These are phyloP conservation scores for Macrotis lagotis DNA, from an alignment of 2,113 vertebrate species.

Conservation along the genomic window DNA sequence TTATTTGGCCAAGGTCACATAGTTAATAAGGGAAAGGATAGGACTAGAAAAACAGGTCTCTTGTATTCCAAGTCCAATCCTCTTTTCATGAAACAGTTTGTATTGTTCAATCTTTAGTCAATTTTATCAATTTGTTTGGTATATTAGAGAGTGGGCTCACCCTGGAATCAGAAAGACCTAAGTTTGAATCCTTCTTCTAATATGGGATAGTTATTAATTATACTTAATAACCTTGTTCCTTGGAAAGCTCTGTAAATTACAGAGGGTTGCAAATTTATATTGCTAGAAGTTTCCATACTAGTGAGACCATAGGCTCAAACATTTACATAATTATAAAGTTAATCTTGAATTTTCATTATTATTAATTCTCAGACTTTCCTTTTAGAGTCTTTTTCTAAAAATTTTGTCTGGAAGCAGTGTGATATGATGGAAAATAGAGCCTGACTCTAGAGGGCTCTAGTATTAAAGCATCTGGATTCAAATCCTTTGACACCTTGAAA, in stretches of 20 bases:
- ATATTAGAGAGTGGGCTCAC: not conserved
- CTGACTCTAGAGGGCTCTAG: not conserved
- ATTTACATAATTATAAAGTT: not conserved
- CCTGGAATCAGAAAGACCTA: not conserved
- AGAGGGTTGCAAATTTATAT: not conserved
- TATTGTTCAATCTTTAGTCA: not conserved
- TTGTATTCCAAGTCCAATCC: not conserved
- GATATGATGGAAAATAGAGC: not conserved
- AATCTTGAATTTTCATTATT: not conserved
- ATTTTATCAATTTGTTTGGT: not conserved
- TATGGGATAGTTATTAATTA: not conserved
- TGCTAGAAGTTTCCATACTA: not conserved
- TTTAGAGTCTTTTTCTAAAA: not conserved
- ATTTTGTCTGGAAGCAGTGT: not conserved
- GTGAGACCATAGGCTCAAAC: not conserved
- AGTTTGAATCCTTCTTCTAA: not conserved
- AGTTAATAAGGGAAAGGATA: not conserved
- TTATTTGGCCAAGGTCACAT: not conserved
- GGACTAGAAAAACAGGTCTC: not conserved
- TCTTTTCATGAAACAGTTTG: not conserved
- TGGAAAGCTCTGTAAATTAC: not conserved
- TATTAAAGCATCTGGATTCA: not conserved
- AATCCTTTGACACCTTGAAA: not conserved
- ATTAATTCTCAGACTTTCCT: not conserved
- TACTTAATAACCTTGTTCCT: not conserved